Conservation (phyloP, 1,140 invertebrate species). For the Dufourea novaeangliae region DNA sequence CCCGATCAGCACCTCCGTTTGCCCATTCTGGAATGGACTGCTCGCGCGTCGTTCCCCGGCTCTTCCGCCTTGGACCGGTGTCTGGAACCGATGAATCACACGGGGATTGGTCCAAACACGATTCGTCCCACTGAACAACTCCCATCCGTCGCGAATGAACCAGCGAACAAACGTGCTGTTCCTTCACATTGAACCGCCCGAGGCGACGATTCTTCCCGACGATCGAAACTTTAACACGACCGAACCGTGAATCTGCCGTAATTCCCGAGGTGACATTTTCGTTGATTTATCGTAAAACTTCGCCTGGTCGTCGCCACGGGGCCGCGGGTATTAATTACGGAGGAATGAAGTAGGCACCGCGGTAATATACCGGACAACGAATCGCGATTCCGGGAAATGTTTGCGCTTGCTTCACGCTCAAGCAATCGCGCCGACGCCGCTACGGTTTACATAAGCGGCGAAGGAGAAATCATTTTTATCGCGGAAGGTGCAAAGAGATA, state of each 20-base stretch:
- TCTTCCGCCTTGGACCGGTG: conserved; percentile 64
- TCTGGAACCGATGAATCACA: conserved; percentile 35
- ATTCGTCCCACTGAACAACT: too few relatives aligned
- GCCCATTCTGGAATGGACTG: conserved; percentile 87
- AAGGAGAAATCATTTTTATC: conserved; percentile 44
- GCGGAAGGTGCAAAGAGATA: neutral
- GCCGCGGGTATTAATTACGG: conserved; percentile 41
- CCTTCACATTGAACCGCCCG: too few relatives aligned
- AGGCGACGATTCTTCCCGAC: too few relatives aligned
- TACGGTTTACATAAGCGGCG: conserved; percentile 55
- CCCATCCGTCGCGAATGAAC: too few relatives aligned
- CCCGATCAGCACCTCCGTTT: conserved; percentile 88
- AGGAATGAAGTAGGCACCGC: conserved; percentile 46
- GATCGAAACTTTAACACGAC: too few relatives aligned
- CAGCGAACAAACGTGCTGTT: too few relatives aligned
- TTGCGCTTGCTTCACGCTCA: conserved; percentile 42
- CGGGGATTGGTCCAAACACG: neutral
- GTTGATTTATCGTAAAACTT: neutral
- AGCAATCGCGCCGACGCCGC: conserved; percentile 30
- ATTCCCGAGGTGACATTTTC: too few relatives aligned
- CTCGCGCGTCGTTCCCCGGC: conserved; percentile 81
- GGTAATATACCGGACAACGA: conserved; percentile 23
- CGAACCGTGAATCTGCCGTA: too few relatives aligned
- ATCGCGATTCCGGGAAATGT: conserved; percentile 58
- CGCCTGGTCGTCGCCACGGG: neutral